phyloP scores from a whole-genome alignment of 2,113 vertebrate genomes.

The Silurus meridionalis region DNA sequence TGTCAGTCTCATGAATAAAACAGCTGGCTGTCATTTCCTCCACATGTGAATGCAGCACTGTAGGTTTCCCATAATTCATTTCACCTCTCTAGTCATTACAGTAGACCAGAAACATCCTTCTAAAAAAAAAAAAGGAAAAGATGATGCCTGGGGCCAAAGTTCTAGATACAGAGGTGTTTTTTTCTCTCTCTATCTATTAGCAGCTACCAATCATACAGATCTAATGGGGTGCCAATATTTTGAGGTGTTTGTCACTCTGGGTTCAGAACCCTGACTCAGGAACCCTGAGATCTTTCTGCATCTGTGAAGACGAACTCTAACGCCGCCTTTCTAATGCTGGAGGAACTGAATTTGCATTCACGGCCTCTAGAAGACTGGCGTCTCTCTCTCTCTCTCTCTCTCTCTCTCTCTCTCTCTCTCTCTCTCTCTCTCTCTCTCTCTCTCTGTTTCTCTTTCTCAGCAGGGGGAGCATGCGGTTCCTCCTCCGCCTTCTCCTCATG shows the following conservation, averaged over 20 bases:
- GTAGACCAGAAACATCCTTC: not conserved
- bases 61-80: not conserved
- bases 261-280: not conserved
- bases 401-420: not conserved
- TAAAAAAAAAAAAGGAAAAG: not conserved
- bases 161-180: too few species aligned
- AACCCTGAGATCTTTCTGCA: not conserved
- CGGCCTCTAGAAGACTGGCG: not conserved
- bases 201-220: not conserved
- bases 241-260: not conserved
- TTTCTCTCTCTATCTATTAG: too few species aligned
- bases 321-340: not conserved
- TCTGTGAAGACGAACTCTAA: not conserved
- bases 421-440: not conserved
- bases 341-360: not conserved
- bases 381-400: not conserved
- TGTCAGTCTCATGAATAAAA: not conserved
- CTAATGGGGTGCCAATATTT: not conserved
- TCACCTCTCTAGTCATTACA: not conserved
- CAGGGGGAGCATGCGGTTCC: slow-evolving; percentile 49
- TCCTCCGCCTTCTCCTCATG: slow-evolving; percentile 60
- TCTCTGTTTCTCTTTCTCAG: not conserved
- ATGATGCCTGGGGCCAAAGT: too few species aligned
- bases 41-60: not conserved
- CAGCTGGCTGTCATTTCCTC: not conserved